Base-by-base conservation (phyloP, 2,888 invertebrate genomes). In the Hoplodrina ambigua region DNA sequence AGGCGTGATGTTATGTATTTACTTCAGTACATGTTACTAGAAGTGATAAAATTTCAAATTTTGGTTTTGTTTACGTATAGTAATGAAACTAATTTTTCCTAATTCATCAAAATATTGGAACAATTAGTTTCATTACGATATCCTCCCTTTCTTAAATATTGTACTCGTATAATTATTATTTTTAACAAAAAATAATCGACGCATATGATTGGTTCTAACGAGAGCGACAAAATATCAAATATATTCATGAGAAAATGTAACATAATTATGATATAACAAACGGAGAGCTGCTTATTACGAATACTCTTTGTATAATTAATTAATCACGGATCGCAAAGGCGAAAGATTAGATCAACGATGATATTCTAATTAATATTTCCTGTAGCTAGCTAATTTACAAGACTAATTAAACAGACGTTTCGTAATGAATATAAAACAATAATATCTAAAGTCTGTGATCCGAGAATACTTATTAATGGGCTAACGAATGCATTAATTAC, bases 401-500 rank as follows among this genome's bases (percentile, higher is more conserved):
- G 20, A 44, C 13, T 71, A 71, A 71, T 44, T 72, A 50, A 44
- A 56, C 44, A 52, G 25, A 17, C 17, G 7, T 49, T 19, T 52
- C 41, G n/a, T 30, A 66, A 20, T 41, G 25, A 37, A 68, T 19
- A 55, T 25, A 58, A 4, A 50, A 55, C 49, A 44, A 41, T 41
- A 41, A 10, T 55, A 57, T 56, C n/a, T 20, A 7, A 60, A 56
- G n/a, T 57, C 49, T 55, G 2, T 57, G 25, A 61, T 69, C 20
- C 20, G 49, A 53, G 50, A 53, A 73, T 63, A 20, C 49, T 60
- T 64, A 11, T 25, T 63, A 59, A 63, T 63, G 55, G 46, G n/a
- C 37, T 33, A 33, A 25, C 10, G 25, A 76, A 78, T 37, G 19
- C 55, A 53, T 72, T 72, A 57, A 75, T 75, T 67, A 67, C 52